A percentile compares a stretch with the other conserved stretches of the same genome.
phyloP scores from a whole-genome alignment of 1,140 invertebrate genomes.

The Mycetomoellerius zeteki region DNA sequence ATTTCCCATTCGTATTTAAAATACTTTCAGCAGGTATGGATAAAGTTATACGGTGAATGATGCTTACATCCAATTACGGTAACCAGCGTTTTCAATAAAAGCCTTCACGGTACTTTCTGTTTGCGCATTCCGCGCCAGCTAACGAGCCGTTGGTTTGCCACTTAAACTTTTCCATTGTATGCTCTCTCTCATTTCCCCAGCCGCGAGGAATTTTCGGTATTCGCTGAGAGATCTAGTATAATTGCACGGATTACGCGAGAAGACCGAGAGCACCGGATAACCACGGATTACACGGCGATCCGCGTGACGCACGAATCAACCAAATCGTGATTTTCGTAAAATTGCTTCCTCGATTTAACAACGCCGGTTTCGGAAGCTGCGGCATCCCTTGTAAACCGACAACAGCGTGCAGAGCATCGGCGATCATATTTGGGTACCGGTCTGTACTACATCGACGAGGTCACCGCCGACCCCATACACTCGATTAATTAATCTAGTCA shows the following conservation, averaged over 20 bases:
- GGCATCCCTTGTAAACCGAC: conserved; percentile 31
- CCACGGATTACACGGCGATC: conserved; percentile 51
- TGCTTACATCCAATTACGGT: conserved; percentile 64
- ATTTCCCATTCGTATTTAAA: conserved; percentile 41
- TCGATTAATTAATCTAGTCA: conserved; percentile 50
- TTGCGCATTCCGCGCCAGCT: conserved; percentile 56
- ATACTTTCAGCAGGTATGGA: conserved; percentile 57
- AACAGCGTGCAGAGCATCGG: neutral
- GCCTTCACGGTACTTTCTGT: conserved; percentile 60
- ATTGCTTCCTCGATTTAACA: conserved; percentile 55
- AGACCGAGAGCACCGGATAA: conserved; percentile 48
- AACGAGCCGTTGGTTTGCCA: conserved; percentile 63
- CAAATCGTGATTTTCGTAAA: conserved; percentile 43
- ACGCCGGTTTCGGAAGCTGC: neutral
- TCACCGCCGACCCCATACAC: conserved; percentile 29
- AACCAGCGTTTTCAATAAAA: conserved; percentile 64
- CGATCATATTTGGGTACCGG: conserved; percentile 49
- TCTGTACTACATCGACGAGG: neutral
- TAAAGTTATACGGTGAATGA: conserved; percentile 61
- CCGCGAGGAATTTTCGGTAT: conserved; percentile 64
- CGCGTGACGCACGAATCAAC: conserved; percentile 53
- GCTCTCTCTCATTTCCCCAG: conserved; percentile 55
- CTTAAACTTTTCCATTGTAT: conserved; percentile 63
- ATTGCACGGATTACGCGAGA: conserved; percentile 55
- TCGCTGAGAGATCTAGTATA: conserved; percentile 57